These are phyloP conservation scores for Drosophila lacertosa DNA, from an alignment of 1,140 invertebrate species.

Conservation along the genomic window DNA sequence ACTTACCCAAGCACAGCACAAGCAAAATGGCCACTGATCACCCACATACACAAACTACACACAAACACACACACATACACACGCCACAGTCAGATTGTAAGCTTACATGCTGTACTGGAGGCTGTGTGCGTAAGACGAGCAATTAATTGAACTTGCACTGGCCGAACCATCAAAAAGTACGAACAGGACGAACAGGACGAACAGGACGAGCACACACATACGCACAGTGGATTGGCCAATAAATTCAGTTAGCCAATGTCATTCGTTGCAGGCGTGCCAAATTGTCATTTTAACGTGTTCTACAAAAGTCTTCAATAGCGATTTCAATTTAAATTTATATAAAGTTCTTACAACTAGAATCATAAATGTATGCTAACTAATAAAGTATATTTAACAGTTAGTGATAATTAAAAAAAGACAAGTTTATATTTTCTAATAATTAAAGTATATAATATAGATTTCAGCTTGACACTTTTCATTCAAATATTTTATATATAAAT, in stretches of 20 bases:
- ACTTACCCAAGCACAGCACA: slow-evolving; percentile 11
- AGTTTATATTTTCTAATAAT: no score
- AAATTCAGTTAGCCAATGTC: slow-evolving; percentile 29
- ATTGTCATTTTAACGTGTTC: slow-evolving; percentile 1
- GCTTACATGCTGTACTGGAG: slow-evolving; percentile 29
- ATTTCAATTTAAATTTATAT: no score
- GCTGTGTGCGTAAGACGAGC: slow-evolving; percentile 46
- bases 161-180: slow-evolving; percentile 7
- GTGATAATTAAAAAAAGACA: no score
- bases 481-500: no score
- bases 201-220: background rate
- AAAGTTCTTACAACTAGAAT: no score
- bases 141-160: slow-evolving; percentile 62
- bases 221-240: slow-evolving; percentile 21
- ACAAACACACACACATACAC: slow-evolving; percentile 17
- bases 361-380: no score
- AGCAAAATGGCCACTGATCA: slow-evolving; percentile 37
- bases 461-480: no score
- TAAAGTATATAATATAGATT: no score
- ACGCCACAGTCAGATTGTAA: background rate
- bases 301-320: background rate
- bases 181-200: slow-evolving; percentile 6
- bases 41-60: slow-evolving; percentile 12
- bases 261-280: slow-evolving; percentile 5
- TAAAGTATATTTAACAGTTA: no score